Conservation (phyloP, 2,113 vertebrate species). For the Dipodomys stephensi region DNA sequence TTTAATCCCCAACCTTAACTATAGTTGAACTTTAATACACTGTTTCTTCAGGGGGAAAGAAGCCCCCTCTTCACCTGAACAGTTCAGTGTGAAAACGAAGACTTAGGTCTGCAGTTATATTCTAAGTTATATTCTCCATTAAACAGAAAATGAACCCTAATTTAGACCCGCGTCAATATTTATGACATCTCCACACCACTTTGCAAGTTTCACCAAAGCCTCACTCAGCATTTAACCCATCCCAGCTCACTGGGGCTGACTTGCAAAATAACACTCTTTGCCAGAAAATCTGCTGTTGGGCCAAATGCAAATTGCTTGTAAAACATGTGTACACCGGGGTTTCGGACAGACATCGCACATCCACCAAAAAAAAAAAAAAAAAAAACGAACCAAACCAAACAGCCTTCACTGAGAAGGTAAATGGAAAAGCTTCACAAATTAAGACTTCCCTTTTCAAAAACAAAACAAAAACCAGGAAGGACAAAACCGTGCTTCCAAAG, state of each 20-base stretch:
- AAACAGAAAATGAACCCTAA: slow-evolving; percentile 44
- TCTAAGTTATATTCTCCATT: slow-evolving; percentile 24
- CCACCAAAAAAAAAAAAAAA: no score
- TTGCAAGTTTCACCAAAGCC: slow-evolving; percentile 43
- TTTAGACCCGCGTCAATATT: slow-evolving; percentile 50
- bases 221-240: neutral
- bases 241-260: slow-evolving; percentile 4
- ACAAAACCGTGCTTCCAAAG: slow-evolving; percentile 56
- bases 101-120: slow-evolving; percentile 5
- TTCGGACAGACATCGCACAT: slow-evolving; percentile 48
- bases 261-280: slow-evolving; percentile 56
- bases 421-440: slow-evolving; percentile 64
- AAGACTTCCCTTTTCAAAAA: slow-evolving; percentile 60
- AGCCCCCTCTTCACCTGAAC: neutral
- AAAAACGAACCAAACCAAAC: no score
- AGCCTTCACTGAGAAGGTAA: slow-evolving; percentile 66
- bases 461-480: neutral
- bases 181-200: slow-evolving; percentile 13
- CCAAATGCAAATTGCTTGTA: slow-evolving; percentile 54
- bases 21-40: slow-evolving; percentile 58
- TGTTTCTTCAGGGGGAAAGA: neutral
- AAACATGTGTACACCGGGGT: slow-evolving; percentile 59
- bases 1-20: slow-evolving; percentile 40
- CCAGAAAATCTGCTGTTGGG: slow-evolving; percentile 64
- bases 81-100: slow-evolving; percentile 45